phyloP scores from a whole-genome alignment of 2,797 vertebrate species.

The Tympanoctomys barrerae region DNA sequence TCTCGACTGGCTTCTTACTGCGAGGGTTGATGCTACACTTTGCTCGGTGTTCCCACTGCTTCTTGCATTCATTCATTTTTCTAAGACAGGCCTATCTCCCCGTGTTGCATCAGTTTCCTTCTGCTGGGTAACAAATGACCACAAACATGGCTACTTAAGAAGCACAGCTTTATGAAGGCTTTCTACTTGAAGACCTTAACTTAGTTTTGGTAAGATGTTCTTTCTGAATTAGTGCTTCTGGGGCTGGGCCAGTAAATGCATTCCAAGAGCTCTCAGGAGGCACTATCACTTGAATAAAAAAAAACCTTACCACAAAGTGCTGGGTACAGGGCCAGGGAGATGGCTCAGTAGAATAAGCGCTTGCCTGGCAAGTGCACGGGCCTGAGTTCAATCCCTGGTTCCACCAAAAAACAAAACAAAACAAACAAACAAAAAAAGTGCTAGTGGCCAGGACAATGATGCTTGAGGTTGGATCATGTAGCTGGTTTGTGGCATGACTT shows the following conservation, averaged over 20 bases:
- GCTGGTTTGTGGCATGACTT: background rate
- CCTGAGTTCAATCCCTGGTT: too few species aligned
- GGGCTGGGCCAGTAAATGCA: background rate
- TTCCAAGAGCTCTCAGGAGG: background rate
- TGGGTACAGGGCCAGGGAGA: too few species aligned
- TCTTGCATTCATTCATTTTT: background rate
- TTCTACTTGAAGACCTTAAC: too few species aligned
- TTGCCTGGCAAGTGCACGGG: too few species aligned
- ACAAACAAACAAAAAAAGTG: too few species aligned
- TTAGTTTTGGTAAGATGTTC: background rate
- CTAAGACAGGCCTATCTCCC: background rate
- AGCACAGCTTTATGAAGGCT: background rate
- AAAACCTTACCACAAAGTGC: background rate
- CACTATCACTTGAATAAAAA: too few species aligned
- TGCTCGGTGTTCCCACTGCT: background rate
- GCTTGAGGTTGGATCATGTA: background rate
- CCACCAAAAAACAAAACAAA: too few species aligned
- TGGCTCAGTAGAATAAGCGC: too few species aligned
- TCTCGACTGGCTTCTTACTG: background rate
- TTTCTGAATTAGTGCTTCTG: background rate
- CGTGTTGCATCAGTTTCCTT: background rate
- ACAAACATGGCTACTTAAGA: background rate
- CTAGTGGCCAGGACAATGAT: background rate
- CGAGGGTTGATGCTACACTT: background rate
- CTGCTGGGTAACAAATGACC: background rate